phyloP scores from a whole-genome alignment of 2,113 vertebrate genomes.

The Riparia riparia region DNA sequence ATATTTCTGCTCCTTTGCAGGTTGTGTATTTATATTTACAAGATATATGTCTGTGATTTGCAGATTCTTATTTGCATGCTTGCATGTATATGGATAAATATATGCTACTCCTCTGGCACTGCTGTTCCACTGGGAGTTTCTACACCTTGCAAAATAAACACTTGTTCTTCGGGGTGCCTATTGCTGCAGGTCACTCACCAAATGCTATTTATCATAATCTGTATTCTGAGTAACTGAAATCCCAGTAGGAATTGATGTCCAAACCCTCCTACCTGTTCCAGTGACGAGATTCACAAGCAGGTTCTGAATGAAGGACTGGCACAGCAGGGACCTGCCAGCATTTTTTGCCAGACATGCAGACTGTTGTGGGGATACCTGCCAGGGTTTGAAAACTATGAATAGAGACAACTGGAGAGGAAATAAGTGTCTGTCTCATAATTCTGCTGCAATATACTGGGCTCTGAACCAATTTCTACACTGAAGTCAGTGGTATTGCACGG shows the following conservation, averaged over 20 bases:
- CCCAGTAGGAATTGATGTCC: not conserved
- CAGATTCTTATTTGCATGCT: not conserved
- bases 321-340: not conserved
- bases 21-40: not conserved
- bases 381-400: not conserved
- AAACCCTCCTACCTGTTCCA: not conserved
- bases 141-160: not conserved
- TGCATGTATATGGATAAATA: not conserved
- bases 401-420: conserved; percentile 28
- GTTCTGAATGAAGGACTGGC: not conserved
- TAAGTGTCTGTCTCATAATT: not conserved
- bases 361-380: conserved; percentile 12
- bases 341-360: not conserved
- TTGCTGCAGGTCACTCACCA: not conserved
- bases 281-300: not conserved
- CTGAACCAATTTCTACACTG: not conserved
- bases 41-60: not conserved
- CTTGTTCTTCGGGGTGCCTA: not conserved
- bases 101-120: not conserved
- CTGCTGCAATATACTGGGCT: conserved; percentile 11
- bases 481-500: not conserved
- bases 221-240: not conserved
- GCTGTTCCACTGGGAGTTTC: not conserved
- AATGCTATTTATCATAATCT: not conserved
- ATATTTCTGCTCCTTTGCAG: not conserved